Percentiles rank a stretch among this genome's conserved stretches.
These are phyloP conservation scores for Xenus cinereus DNA, from an alignment of 2,113 vertebrate species.

Conservation along the genomic window DNA sequence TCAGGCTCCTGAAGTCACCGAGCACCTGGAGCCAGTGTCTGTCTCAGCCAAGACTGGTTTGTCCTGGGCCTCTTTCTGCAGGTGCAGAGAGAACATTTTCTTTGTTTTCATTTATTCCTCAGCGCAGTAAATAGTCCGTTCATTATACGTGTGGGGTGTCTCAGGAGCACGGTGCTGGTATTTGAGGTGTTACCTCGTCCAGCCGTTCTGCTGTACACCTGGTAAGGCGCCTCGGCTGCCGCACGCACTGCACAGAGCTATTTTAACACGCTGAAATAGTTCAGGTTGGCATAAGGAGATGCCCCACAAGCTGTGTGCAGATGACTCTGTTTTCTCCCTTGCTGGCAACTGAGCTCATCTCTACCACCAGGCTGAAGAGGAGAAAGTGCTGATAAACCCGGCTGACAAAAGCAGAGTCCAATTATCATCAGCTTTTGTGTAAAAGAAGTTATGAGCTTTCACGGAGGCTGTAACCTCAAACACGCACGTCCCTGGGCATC, in stretches of 20 bases:
- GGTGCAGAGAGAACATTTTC: background rate
- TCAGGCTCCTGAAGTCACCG: background rate
- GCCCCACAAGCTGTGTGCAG: background rate
- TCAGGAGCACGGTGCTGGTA: background rate
- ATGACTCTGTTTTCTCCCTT: background rate
- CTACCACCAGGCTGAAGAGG: background rate
- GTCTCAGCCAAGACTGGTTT: background rate
- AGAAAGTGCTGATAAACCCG: background rate
- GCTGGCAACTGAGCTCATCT: background rate
- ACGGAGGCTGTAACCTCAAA: background rate
- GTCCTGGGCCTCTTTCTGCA: background rate
- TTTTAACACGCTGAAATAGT: background rate
- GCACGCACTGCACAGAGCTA: fast-evolving
- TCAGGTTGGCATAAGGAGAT: background rate
- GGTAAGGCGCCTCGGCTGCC: background rate
- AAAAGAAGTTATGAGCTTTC: background rate
- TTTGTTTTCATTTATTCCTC: background rate
- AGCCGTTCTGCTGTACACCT: fast-evolving
- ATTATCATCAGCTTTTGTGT: background rate
- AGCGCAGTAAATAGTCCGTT: fast-evolving
- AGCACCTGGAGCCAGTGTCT: background rate
- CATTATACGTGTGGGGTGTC: background rate
- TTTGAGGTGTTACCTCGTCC: background rate
- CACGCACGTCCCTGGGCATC: fast-evolving
- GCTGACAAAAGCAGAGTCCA: background rate